Base-by-base conservation (phyloP, 2,113 vertebrate genomes). In the Osmerus eperlanus region DNA sequence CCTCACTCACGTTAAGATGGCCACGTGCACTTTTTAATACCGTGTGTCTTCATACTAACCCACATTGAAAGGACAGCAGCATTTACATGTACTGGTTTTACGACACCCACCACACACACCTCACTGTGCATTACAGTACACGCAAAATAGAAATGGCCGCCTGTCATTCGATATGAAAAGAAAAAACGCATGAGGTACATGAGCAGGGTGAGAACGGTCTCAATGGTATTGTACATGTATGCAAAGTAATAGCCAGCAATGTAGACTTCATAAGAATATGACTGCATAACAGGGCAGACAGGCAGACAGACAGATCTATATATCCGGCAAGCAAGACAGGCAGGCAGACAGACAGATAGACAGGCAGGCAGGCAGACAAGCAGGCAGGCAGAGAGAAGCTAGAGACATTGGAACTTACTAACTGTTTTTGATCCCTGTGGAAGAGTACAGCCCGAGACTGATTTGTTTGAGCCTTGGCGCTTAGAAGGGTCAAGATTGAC, bases 401-500 rank as follows among this genome's bases (percentile, higher is more conserved):
- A 73, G 83, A 91, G 83, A 86, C 87, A 87, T 71, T 82, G 88
- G 77, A 90, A 88, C 96, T 97, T 97, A 97, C 96, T 95, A 96
- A 97, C 92, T 90, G 91, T 96, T 92, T 97, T 97, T 93, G 95
- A 94, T 95, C 95, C 96, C 94, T 96, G 96, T 85, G 95, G 94
- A 89, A 96, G 92, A 91, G 95, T 93, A 87, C 94, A 92, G 88
- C 96, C 95, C 84, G 95, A 96, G 80, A 97, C 95, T 78, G 95
- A 96, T 92, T 96, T 94, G 91, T 97, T 96, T 93, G 95, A 96
- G 90, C 94, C 95, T 93, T 97, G 96, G 85, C 96, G 94, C 93
- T 97, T 97, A 93, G 95, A 96, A 59, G 96, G 95, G 94, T 97
- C 96, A 90, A 97, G 95, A 93, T 96, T 95, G 93, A 97, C 96